Evolutionary conservation across 1,140 invertebrate genomes (phyloP).

Genomic region (Macrosteles quadrilineatus): DNA sequence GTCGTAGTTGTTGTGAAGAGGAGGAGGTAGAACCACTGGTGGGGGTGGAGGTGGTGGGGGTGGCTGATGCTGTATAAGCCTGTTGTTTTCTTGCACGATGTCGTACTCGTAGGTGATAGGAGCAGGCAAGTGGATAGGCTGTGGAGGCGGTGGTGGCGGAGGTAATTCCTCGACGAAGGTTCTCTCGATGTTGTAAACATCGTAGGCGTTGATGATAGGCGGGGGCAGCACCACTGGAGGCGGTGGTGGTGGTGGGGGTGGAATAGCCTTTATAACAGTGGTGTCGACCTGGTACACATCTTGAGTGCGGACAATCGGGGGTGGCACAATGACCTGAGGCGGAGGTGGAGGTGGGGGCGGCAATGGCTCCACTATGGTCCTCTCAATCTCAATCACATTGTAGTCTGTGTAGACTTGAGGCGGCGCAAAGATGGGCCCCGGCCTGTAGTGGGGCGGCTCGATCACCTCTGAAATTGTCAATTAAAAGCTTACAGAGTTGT

Average conservation of each 20-base stretch:
- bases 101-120: neutral
- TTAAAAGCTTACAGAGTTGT: no score
- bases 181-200: conserved; percentile 11
- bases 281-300: conserved; percentile 11
- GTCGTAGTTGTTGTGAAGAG: conserved; percentile 10
- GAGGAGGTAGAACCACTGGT: neutral
- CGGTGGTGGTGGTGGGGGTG: neutral
- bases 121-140: neutral
- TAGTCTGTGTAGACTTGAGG: neutral
- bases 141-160: conserved; percentile 2
- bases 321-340: neutral
- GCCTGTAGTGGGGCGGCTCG: no score
- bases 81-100: neutral
- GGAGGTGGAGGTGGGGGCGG: neutral
- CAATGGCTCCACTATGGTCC: conserved; percentile 1
- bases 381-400: conserved; percentile 1
- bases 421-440: neutral
- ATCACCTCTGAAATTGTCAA: no score
- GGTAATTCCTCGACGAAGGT: conserved; percentile 6
- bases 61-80: neutral
- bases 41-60: conserved; percentile 11
- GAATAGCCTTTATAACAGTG: neutral
- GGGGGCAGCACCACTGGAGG: neutral
- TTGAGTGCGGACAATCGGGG: neutral
- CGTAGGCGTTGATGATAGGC: neutral